Percentiles rank a stretch among this genome's conserved stretches.
phyloP scores from a whole-genome alignment of 53 echinoderm and acorn worm species.

The Crossaster papposus region DNA sequence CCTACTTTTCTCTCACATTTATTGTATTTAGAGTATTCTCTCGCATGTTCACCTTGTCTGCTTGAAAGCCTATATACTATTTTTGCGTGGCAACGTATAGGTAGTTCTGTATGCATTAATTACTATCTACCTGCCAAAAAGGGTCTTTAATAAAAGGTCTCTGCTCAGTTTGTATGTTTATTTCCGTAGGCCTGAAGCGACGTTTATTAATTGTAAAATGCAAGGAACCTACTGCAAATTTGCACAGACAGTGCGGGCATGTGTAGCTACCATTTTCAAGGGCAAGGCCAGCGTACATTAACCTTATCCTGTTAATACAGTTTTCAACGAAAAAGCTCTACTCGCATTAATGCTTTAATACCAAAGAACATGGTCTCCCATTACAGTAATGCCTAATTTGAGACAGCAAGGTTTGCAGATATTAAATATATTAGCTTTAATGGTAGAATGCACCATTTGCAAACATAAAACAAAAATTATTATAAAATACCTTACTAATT shows the following conservation, averaged over 20 bases:
- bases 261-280: not conserved
- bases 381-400: not conserved
- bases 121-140: too few species aligned
- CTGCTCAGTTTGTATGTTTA: too few species aligned
- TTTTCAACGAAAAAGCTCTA: not conserved
- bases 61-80: too few species aligned
- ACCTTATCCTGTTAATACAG: not conserved
- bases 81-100: too few species aligned
- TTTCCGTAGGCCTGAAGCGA: not conserved
- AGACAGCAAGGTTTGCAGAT: not conserved
- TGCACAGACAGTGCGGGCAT: not conserved
- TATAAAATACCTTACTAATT: too few species aligned
- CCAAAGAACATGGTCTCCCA: not conserved
- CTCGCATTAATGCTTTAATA: not conserved
- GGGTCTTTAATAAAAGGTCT: too few species aligned
- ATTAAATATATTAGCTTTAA: constrained; percentile 2
- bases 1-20: too few species aligned
- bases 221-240: not conserved
- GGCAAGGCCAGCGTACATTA: not conserved
- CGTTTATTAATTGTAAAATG: not conserved
- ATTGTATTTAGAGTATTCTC: too few species aligned
- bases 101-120: too few species aligned
- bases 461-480: too few species aligned
- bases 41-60: too few species aligned
- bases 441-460: too few species aligned